phyloP scores from a whole-genome alignment of 2,888 invertebrate species.

The Drosophila flavopinicola region DNA sequence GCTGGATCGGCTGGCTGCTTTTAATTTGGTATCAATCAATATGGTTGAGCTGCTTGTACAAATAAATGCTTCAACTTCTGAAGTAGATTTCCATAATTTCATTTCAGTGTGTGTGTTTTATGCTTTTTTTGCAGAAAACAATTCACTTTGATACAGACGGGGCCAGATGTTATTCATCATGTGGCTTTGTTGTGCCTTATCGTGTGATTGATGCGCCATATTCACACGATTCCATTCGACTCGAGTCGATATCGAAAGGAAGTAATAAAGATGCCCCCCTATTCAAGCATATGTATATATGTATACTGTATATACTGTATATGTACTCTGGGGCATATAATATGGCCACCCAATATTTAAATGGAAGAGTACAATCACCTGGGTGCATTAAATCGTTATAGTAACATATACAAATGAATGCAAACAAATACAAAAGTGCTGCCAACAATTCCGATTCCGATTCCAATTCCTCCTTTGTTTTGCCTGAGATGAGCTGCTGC shows the following conservation, averaged over 20 bases:
- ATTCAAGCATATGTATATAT: slow-evolving; percentile 17
- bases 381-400: slow-evolving; percentile 71
- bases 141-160: slow-evolving; percentile 62
- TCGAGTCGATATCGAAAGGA: slow-evolving; percentile 67
- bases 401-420: slow-evolving; percentile 78
- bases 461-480: slow-evolving; percentile 17
- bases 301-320: not conserved
- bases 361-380: slow-evolving; percentile 62
- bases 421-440: slow-evolving; percentile 73
- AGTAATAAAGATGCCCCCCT: slow-evolving; percentile 57
- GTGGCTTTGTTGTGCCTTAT: slow-evolving; percentile 71
- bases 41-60: slow-evolving; percentile 24
- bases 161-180: slow-evolving; percentile 72
- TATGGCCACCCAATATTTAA: slow-evolving; percentile 34
- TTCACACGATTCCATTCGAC: slow-evolving; percentile 75
- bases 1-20: too few species aligned
- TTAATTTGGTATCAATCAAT: slow-evolving; percentile 40
- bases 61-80: slow-evolving; percentile 49
- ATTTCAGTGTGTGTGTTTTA: slow-evolving; percentile 38
- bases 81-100: slow-evolving; percentile 65
- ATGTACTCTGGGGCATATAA: slow-evolving; percentile 1
- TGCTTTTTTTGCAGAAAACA: slow-evolving; percentile 61
- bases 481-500: not conserved
- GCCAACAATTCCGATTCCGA: slow-evolving; percentile 22
- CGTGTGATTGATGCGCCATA: slow-evolving; percentile 72